Evolutionary conservation across 2,888 invertebrate species (phyloP), one percentile per base, ranked within the genome.

Genomic region (Sabellastarte sp.): DNA sequence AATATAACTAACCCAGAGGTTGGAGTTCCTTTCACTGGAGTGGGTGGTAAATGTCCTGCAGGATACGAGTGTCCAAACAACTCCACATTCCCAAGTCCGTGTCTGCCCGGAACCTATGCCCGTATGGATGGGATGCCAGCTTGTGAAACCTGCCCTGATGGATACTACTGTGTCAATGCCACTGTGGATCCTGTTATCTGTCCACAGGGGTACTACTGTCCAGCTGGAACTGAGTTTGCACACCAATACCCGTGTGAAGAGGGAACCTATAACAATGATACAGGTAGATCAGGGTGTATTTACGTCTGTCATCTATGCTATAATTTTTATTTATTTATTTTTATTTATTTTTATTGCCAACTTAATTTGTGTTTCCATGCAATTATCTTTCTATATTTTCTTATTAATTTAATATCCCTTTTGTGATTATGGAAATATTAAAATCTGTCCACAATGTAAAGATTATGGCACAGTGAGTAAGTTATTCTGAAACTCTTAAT

Each of bases 21-120:
- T 33, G 72, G 73, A 26, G 73, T 74, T 0, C 33, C 68, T 1
- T 71, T 73, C 66, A 76, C 76, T 4, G 81, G 81, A 10, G 70
- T 66, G 3, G 81, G 81, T 24, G 79, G 75, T 32, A 61, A 64
- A 20, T 81, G 81, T 68, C 75, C 78, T n/a, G 71, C 77, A 29
- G 81, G 81, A 0, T 72, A 61, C 20, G 74, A 77, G 57, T 81
- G 82, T 70, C 77, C 77, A 15, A 73, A 74, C 58, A 78, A 79
- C 33, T 79, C 79, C 63, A 77, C 77, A 20, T 67, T 65, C 59
- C 74, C 77, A 0, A 67, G 70, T 52, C 80, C 80, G 2, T 82
- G 82, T 64, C 77, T 76, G 3, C 75, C 79, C 1, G 82, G 82
- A n/a, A 77, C 76, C 26, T 82, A 80, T 72, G 76, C 78, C 76